These are phyloP conservation scores for Tetranychus truncatus DNA, from an alignment of 2,888 invertebrate species.

Conservation along the genomic window DNA sequence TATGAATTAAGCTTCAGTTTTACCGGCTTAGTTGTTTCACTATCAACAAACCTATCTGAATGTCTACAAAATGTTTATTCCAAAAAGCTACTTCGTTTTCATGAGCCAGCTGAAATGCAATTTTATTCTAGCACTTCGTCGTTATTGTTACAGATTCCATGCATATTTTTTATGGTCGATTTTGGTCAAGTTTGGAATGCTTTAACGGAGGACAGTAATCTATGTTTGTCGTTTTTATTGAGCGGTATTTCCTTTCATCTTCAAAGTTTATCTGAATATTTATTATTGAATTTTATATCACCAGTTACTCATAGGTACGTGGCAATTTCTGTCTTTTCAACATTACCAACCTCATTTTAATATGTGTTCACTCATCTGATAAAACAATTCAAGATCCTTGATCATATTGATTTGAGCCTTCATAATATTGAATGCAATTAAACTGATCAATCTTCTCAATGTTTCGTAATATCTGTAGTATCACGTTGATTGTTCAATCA, in stretches of 20 bases:
- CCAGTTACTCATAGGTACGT: slow-evolving; percentile 55
- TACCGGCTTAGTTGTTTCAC: slow-evolving; percentile 50
- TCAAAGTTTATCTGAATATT: slow-evolving; percentile 59
- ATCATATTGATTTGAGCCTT: too few relatives aligned
- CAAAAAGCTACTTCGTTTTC: slow-evolving; percentile 53
- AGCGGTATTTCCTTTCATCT: slow-evolving; percentile 60
- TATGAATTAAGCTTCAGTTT: slow-evolving; percentile 56
- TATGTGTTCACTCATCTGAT: neutral
- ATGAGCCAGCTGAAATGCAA: slow-evolving; percentile 55
- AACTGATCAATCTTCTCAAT: too few relatives aligned
- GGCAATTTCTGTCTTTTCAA: neutral
- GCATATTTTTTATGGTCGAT: slow-evolving; percentile 48
- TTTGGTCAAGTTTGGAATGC: slow-evolving; percentile 37
- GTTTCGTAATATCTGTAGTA: neutral
- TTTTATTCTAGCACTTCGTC: slow-evolving; percentile 58
- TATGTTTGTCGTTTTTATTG: slow-evolving; percentile 43
- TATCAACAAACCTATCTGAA: slow-evolving; percentile 59
- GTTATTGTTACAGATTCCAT: slow-evolving; percentile 51
- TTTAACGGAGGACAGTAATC: slow-evolving; percentile 33
- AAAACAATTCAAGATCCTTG: neutral
- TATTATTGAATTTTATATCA: slow-evolving; percentile 57
- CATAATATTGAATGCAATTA: too few relatives aligned
- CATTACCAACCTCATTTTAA: neutral
- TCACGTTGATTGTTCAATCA: slow-evolving; percentile 14
- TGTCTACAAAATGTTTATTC: slow-evolving; percentile 59